These are phyloP conservation scores for Melolontha melolontha DNA, from an alignment of 2,888 invertebrate genomes.

Conservation along the genomic window DNA sequence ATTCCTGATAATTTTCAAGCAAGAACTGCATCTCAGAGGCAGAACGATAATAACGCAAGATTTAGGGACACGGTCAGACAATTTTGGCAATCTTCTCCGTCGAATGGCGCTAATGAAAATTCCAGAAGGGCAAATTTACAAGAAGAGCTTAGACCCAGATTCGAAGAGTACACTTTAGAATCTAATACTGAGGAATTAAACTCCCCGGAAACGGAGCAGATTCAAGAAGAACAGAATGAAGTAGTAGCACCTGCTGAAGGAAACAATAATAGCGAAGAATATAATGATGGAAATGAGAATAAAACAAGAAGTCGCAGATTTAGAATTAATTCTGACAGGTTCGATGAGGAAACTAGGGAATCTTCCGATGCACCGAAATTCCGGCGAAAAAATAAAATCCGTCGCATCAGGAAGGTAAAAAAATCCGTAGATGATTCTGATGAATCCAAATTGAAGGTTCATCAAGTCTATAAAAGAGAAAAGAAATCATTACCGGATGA, in stretches of 20 bases:
- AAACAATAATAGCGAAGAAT: constrained; percentile 38
- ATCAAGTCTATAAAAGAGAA: constrained; percentile 57
- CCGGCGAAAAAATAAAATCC: constrained; percentile 5
- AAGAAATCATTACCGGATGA: constrained; percentile 58
- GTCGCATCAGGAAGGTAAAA: constrained; percentile 36
- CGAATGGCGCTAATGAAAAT: constrained; percentile 22
- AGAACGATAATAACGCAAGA: constrained; percentile 30
- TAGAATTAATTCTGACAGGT: constrained; percentile 45
- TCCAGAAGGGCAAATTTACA: constrained; percentile 6
- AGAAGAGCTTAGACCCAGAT: constrained; percentile 23
- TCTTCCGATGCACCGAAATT: constrained; percentile 9
- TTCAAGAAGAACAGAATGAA: constrained; percentile 32
- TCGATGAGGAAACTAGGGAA: constrained; percentile 30
- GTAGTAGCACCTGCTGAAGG: constrained; percentile 35
- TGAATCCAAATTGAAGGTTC: constrained; percentile 44
- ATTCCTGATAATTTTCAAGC: constrained; percentile 31
- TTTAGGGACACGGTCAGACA: constrained; percentile 46
- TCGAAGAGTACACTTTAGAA: constrained; percentile 34
- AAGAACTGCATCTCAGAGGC: constrained; percentile 30
- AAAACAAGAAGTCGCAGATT: constrained; percentile 41
- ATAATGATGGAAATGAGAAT: constrained; percentile 40
- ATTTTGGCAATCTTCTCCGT: constrained; percentile 50
- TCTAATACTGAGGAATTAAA: constrained; percentile 32
- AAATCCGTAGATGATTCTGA: constrained; percentile 22
- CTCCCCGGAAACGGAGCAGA: constrained; percentile 33